A percentile compares a stretch with the other conserved stretches of the same genome.
phyloP scores from a whole-genome alignment of 2,797 vertebrate species.

The Ctenopoma multispine region DNA sequence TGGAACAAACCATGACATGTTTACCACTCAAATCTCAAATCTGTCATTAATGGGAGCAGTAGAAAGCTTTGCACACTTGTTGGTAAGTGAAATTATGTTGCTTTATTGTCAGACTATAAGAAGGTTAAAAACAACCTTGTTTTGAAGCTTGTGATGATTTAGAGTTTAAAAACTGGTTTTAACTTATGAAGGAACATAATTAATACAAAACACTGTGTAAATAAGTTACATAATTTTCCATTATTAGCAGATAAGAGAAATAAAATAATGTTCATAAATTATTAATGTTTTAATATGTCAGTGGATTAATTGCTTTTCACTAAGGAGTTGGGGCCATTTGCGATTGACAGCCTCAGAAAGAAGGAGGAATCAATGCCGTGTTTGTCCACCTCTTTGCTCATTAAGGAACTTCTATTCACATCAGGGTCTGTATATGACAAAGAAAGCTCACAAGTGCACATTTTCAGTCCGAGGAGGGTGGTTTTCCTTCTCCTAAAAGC shows the following conservation, averaged over 20 bases:
- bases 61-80: conserved; percentile 19
- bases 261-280: not conserved
- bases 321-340: conserved; percentile 69
- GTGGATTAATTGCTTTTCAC: conserved; percentile 10
- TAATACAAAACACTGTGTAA: not conserved
- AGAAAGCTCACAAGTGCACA: conserved; percentile 83
- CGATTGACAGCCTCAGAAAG: conserved; percentile 58
- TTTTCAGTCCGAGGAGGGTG: conserved; percentile 79
- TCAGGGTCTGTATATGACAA: conserved; percentile 75
- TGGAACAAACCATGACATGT: conserved; percentile 4
- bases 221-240: not conserved
- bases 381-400: conserved; percentile 81
- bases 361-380: conserved; percentile 77
- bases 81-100: conserved; percentile 30
- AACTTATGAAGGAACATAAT: not conserved
- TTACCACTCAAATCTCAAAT: conserved; percentile 16
- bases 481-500: conserved; percentile 82
- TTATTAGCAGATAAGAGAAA: not conserved
- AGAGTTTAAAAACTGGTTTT: conserved; percentile 2
- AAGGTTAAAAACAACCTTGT: conserved; percentile 10
- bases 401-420: conserved; percentile 80
- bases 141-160: conserved; percentile 8
- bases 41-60: conserved; percentile 44
- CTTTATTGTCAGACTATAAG: conserved; percentile 17
- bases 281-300: not conserved